phyloP scores from a whole-genome alignment of 2,797 vertebrate species.

The Pempheris klunzingeri region DNA sequence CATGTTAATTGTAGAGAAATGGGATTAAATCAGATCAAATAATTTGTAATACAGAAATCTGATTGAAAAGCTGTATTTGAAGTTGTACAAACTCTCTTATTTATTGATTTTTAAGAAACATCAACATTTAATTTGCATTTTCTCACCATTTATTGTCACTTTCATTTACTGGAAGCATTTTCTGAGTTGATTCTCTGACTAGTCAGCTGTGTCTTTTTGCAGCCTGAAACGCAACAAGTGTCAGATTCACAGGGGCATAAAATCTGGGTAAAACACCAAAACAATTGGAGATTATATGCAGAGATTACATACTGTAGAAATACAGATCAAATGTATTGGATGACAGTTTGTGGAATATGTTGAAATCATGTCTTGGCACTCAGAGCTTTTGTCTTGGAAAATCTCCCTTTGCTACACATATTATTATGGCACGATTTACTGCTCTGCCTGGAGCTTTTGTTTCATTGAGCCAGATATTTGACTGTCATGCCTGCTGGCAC shows the following conservation, averaged over 20 bases:
- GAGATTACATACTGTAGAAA: not conserved
- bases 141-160: not conserved
- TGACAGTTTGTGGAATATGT: constrained; percentile 8
- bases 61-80: not conserved
- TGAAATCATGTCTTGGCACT: not conserved
- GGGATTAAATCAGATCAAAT: too few relatives aligned
- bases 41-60: not conserved
- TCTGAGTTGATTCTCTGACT: not conserved
- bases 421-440: constrained; percentile 18
- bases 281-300: not conserved
- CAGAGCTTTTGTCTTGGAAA: not conserved
- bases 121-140: constrained; percentile 18
- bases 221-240: constrained; percentile 1
- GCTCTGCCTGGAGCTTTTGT: constrained; percentile 31
- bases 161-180: not conserved
- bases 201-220: not conserved
- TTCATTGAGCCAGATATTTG: constrained; percentile 33
- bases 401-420: not conserved
- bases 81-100: not conserved
- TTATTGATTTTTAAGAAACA: constrained; percentile 9
- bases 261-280: not conserved
- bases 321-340: not conserved
- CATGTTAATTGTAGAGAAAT: too few relatives aligned
- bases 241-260: not conserved
- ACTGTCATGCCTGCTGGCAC: constrained; percentile 43